These are phyloP conservation scores for Drosophila sechellia DNA, from an alignment of 1,140 invertebrate species.

Conservation along the genomic window DNA sequence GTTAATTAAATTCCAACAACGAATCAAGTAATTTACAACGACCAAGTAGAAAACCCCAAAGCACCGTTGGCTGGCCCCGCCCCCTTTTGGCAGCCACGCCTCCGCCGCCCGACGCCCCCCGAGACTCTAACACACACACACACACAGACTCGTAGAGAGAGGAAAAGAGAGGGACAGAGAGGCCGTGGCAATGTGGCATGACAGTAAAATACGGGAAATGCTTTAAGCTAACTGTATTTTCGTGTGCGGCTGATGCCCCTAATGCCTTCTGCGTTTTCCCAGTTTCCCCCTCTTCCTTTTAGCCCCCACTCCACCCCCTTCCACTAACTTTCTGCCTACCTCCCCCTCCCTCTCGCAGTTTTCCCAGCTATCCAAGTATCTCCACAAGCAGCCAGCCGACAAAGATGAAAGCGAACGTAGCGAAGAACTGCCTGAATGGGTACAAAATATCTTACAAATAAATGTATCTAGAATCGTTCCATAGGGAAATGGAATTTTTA, in stretches of 20 bases:
- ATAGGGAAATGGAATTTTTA: neutral
- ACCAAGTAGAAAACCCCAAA: slow-evolving; percentile 80
- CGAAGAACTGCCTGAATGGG: neutral
- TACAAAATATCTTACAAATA: neutral
- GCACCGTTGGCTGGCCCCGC: slow-evolving; percentile 48
- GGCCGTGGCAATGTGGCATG: slow-evolving; percentile 28
- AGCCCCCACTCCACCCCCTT: neutral
- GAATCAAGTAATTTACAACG: slow-evolving; percentile 83
- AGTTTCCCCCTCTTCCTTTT: neutral
- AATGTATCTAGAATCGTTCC: neutral
- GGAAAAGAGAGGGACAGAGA: slow-evolving; percentile 1
- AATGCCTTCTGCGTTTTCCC: slow-evolving; percentile 48
- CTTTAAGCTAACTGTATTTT: slow-evolving; percentile 82
- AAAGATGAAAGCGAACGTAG: slow-evolving; percentile 23
- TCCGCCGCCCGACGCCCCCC: slow-evolving; percentile 9
- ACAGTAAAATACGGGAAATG: slow-evolving; percentile 81
- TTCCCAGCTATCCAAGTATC: slow-evolving; percentile 11
- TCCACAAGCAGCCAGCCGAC: slow-evolving; percentile 48
- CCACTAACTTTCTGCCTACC: no score
- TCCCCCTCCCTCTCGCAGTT: neutral
- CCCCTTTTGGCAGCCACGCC: slow-evolving; percentile 9
- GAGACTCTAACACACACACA: neutral
- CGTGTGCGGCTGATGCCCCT: slow-evolving; percentile 74
- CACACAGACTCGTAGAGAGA: neutral
- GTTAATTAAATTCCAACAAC: slow-evolving; percentile 83